Conservation (phyloP, 2,797 vertebrate genomes). For the Telmatherina bonti region DNA sequence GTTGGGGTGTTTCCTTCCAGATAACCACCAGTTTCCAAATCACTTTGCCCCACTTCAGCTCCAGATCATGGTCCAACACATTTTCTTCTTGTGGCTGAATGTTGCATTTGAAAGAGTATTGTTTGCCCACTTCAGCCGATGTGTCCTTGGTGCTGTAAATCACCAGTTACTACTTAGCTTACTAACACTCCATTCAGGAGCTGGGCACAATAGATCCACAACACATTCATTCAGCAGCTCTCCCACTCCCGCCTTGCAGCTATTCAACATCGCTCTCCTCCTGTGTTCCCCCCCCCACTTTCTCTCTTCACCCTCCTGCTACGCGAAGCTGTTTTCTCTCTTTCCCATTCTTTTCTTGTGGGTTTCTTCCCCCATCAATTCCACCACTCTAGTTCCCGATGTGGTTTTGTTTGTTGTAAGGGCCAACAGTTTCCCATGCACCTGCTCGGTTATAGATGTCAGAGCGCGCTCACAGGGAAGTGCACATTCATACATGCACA, state of each 20-base stretch:
- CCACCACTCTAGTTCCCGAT: conserved; percentile 68
- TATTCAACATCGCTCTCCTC: conserved; percentile 72
- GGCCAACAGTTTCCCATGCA: conserved; percentile 83
- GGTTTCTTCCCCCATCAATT: conserved; percentile 51
- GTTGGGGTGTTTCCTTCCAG: conserved; percentile 24
- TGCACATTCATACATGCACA: conserved; percentile 2
- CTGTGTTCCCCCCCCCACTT: conserved; percentile 48
- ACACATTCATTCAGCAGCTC: conserved; percentile 73
- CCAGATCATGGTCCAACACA: conserved; percentile 36
- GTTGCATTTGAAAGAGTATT: conserved; percentile 67
- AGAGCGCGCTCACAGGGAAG: conserved; percentile 5
- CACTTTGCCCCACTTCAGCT: conserved; percentile 55
- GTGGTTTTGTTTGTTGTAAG: conserved; percentile 77
- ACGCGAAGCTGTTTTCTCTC: conserved; percentile 72
- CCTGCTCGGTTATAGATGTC: conserved; percentile 65
- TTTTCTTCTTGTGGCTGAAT: conserved; percentile 49
- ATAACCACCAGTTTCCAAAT: conserved; percentile 43
- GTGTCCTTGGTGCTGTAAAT: conserved; percentile 71
- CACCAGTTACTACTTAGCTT: conserved; percentile 78
- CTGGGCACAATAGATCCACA: conserved; percentile 70
- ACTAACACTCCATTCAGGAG: conserved; percentile 78
- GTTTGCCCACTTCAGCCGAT: conserved; percentile 73
- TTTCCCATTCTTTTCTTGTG: conserved; percentile 61
- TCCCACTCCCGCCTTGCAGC: conserved; percentile 59
- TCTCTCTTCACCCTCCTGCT: conserved; percentile 65